Evolutionary conservation across 2,888 invertebrate genomes (phyloP).

Genomic region (Melanargia galathea): DNA sequence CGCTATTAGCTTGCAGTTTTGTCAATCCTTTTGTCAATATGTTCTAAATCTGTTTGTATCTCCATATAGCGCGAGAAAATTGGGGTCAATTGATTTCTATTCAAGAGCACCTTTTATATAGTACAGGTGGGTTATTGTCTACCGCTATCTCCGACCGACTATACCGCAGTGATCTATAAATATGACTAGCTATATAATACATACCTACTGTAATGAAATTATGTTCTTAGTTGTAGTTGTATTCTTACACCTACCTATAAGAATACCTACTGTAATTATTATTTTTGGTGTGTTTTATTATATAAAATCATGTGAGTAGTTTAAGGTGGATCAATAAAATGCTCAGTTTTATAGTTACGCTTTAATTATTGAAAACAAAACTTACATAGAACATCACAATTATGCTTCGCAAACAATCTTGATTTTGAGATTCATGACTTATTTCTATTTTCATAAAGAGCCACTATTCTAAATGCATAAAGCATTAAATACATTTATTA

Average conservation of each 20-base stretch:
- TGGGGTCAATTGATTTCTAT: conserved; percentile 31
- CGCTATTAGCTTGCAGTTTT: too few relatives aligned
- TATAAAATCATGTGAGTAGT: too few relatives aligned
- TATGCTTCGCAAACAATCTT: conserved; percentile 80
- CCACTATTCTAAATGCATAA: conserved; percentile 19
- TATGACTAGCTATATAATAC: too few relatives aligned
- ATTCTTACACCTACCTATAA: too few relatives aligned
- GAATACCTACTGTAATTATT: too few relatives aligned
- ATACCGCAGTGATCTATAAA: too few relatives aligned
- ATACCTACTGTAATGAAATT: too few relatives aligned
- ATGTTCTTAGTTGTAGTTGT: too few relatives aligned
- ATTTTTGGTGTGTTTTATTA: too few relatives aligned
- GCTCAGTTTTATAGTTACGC: conserved; percentile 60
- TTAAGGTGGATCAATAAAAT: conserved; percentile 45
- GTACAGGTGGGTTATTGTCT: conserved; percentile 5
- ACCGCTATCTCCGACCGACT: too few relatives aligned
- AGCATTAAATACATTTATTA: conserved; percentile 22
- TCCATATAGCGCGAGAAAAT: conserved; percentile 12
- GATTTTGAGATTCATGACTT: conserved; percentile 50
- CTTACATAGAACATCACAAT: conserved; percentile 82
- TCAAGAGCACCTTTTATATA: conserved; percentile 15
- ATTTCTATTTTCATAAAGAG: conserved; percentile 24
- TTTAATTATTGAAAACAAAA: conserved; percentile 80
- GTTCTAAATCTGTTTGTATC: conserved; percentile 7
- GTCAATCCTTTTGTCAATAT: not conserved